Evolutionary conservation across 2,797 vertebrate species (phyloP).

Genomic region (Brachyalestes nurse): DNA sequence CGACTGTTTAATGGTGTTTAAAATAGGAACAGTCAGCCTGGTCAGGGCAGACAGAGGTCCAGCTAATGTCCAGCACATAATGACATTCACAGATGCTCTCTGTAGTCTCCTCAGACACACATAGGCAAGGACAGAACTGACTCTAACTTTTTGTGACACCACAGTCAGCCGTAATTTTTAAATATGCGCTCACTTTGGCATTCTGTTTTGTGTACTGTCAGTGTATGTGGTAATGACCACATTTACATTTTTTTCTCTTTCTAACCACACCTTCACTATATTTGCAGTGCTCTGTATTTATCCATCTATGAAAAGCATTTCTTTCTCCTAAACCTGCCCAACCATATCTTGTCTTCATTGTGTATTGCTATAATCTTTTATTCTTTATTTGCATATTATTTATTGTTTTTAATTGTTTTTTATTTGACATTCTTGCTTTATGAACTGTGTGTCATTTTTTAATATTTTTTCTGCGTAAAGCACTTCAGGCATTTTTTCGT

Average conservation of each 20-base stretch:
- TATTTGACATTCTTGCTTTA: too few species aligned
- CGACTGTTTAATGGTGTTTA: slow-evolving; percentile 43
- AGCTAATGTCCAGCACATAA: slow-evolving; percentile 38
- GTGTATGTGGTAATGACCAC: neutral
- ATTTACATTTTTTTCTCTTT: slow-evolving; percentile 6
- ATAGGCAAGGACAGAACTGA: slow-evolving; percentile 37
- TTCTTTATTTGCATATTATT: too few species aligned
- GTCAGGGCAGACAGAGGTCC: slow-evolving; percentile 44
- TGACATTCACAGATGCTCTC: slow-evolving; percentile 56
- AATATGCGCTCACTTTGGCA: slow-evolving; percentile 5
- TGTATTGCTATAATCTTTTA: too few species aligned
- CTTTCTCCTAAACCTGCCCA: too few species aligned
- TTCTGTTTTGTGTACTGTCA: slow-evolving; percentile 27
- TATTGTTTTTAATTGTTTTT: too few species aligned
- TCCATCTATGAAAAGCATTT: too few species aligned
- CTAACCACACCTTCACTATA: neutral
- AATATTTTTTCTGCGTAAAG: too few species aligned
- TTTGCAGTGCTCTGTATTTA: neutral
- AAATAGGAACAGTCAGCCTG: slow-evolving; percentile 33
- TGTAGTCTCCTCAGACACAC: slow-evolving; percentile 45
- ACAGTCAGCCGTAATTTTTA: slow-evolving; percentile 22
- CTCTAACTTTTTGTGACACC: slow-evolving; percentile 25
- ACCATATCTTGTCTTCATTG: too few species aligned
- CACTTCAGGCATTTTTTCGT: too few species aligned
- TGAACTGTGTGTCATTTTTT: too few species aligned